Conservation (phyloP, 2,797 vertebrate species). For the Gadopsis marmoratus region DNA sequence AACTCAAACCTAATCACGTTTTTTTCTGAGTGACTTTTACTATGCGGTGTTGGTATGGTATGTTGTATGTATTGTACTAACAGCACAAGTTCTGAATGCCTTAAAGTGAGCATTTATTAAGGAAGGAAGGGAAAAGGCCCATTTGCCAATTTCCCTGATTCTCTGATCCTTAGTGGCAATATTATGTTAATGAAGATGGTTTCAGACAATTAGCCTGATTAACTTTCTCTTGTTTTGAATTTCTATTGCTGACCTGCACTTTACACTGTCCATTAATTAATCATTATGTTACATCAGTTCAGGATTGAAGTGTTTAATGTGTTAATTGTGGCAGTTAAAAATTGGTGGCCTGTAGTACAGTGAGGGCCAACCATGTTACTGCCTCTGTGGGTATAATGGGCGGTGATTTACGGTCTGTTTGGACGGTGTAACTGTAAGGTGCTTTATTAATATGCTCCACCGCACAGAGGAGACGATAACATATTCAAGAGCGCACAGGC, state of each 20-base stretch:
- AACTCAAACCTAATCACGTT: slow-evolving; percentile 13
- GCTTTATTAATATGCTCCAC: slow-evolving; percentile 78
- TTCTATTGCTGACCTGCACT: slow-evolving; percentile 87
- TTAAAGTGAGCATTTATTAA: slow-evolving; percentile 17
- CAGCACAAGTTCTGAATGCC: slow-evolving; percentile 25
- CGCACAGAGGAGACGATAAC: slow-evolving; percentile 59
- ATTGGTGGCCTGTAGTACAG: slow-evolving; percentile 48
- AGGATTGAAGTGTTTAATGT: slow-evolving; percentile 85
- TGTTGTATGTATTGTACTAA: slow-evolving; percentile 20
- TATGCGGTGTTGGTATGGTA: slow-evolving; percentile 31
- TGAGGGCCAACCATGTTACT: slow-evolving; percentile 46
- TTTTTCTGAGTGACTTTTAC: slow-evolving; percentile 55
- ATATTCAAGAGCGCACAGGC: slow-evolving; percentile 62
- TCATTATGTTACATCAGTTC: slow-evolving; percentile 85
- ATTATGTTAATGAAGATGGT: slow-evolving; percentile 79
- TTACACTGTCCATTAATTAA: slow-evolving; percentile 87
- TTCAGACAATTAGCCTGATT: slow-evolving; percentile 85
- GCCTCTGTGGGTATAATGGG: slow-evolving; percentile 58
- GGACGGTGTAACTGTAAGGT: slow-evolving; percentile 65
- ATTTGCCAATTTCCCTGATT: slow-evolving; percentile 35
- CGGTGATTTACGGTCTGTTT: slow-evolving; percentile 70
- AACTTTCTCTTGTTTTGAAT: slow-evolving; percentile 86
- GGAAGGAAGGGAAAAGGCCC: background rate
- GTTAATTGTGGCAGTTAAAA: slow-evolving; percentile 89
- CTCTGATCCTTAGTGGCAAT: slow-evolving; percentile 37